Evolutionary conservation across 2,888 invertebrate genomes (phyloP).

Genomic region (Tachina lurida): DNA sequence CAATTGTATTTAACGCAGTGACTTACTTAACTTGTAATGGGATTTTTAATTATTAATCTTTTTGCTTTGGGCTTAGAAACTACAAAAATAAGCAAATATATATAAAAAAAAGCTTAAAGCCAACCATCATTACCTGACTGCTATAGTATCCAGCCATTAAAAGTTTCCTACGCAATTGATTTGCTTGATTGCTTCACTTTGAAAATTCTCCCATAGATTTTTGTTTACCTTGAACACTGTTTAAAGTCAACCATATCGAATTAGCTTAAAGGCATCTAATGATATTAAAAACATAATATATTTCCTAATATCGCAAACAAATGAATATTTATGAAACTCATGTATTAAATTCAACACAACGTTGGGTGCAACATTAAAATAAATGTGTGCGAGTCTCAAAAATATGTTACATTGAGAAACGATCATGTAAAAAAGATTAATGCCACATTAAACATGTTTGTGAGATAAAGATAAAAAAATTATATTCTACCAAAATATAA

Average conservation of each 20-base stretch:
- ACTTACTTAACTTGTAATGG: too few species aligned
- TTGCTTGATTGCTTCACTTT: not conserved
- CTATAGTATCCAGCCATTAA: too few species aligned
- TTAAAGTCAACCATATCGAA: slow-evolving; percentile 13
- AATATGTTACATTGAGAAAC: slow-evolving; percentile 19
- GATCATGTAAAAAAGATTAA: slow-evolving; percentile 49
- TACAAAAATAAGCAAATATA: too few species aligned
- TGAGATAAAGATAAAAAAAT: slow-evolving; percentile 37
- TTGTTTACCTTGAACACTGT: slow-evolving; percentile 39
- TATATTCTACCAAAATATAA: slow-evolving; percentile 31
- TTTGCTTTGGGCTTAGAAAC: too few species aligned
- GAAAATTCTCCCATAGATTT: slow-evolving; percentile 26
- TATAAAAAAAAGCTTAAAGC: too few species aligned
- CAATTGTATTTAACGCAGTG: too few species aligned
- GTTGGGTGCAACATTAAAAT: slow-evolving; percentile 51
- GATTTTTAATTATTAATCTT: too few species aligned
- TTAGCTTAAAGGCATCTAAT: slow-evolving; percentile 26
- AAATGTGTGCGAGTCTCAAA: slow-evolving; percentile 22
- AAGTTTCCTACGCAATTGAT: not conserved
- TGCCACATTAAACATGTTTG: slow-evolving; percentile 36
- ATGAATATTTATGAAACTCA: slow-evolving; percentile 22
- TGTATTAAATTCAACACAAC: slow-evolving; percentile 21
- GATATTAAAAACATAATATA: slow-evolving; percentile 14
- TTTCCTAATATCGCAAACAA: slow-evolving; percentile 26
- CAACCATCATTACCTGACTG: too few species aligned